Evolutionary conservation across 2,797 vertebrate genomes (phyloP).

Genomic region (Pristis pectinata): DNA sequence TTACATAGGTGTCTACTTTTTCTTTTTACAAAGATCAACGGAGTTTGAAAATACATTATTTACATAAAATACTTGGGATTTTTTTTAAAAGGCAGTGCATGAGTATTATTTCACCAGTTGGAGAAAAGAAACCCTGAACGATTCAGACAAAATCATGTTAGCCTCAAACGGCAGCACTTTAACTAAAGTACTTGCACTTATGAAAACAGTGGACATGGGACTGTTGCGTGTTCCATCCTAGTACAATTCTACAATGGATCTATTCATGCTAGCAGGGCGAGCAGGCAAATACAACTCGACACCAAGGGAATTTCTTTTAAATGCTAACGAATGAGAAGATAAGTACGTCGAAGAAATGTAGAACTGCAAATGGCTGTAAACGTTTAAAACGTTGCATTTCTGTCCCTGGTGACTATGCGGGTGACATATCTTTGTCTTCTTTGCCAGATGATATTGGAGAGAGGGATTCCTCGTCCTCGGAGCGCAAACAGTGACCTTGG

Average conservation of each 20-base stretch:
- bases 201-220: background rate
- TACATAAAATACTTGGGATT: background rate
- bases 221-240: background rate
- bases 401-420: constrained; percentile 55
- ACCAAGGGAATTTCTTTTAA: background rate
- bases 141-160: constrained; percentile 21
- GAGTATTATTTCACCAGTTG: background rate
- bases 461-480: constrained; percentile 90
- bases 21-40: background rate
- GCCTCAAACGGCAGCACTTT: background rate
- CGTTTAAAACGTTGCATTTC: background rate
- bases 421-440: constrained; percentile 85
- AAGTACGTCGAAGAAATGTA: background rate
- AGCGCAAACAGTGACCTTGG: constrained; percentile 78
- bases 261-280: background rate
- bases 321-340: background rate
- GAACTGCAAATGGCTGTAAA: constrained; percentile 13
- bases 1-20: background rate
- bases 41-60: constrained; percentile 14
- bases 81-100: background rate
- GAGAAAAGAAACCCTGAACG: background rate
- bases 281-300: constrained; percentile 2
- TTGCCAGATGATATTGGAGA: constrained; percentile 75
- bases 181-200: background rate
- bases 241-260: background rate